Base-by-base conservation (phyloP, 1,140 invertebrate genomes). In the Anastatus disparis region DNA sequence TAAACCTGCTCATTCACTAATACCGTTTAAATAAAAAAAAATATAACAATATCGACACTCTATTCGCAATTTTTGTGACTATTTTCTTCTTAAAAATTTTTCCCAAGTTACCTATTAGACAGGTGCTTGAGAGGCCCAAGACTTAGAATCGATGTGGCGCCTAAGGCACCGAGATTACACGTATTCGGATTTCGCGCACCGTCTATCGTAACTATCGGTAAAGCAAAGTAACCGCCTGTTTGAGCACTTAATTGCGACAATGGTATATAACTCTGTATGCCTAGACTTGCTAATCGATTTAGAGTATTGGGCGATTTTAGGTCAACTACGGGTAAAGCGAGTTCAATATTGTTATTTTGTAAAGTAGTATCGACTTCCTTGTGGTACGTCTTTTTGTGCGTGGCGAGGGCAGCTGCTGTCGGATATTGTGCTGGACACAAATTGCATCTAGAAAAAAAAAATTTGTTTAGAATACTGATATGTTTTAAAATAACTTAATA, bases 201-300 rank as follows among this genome's bases (percentile, higher is more conserved):
- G 74, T 91, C 90, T 17, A 90, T 87, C 13, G 89, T 90, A 53
- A 93, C 87, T n/a, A 93, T 90, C 0, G 92, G 92, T 50, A 93
- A 84, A 15, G 90, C 91, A 71, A 91, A 93, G 44, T 89, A 89
- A 10, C 91, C 90, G 44, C 89, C 88, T 0, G 87, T 84, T 70
- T 87, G 87, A 64, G 88, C 87, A 66, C 89, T 88, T 12, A 90
- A 79, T 77, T 90, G 90, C 0, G 90, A 90, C 53, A 93, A 80
- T 2, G 92, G 91, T 73, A 94, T 91, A 79, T 91, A 93, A 82
- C 89, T 91, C 71, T 89, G 89, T 72, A 94, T 92, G 50, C 93
- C 93, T 66, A 93, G 83, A 79, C 81, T 88, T 62, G 85, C 86
- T 20, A 94, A 82, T 53, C 90, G 87, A 71, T 88, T 88, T 13